Conservation (phyloP, 2,113 vertebrate species). For the Todiramphus chloris region DNA sequence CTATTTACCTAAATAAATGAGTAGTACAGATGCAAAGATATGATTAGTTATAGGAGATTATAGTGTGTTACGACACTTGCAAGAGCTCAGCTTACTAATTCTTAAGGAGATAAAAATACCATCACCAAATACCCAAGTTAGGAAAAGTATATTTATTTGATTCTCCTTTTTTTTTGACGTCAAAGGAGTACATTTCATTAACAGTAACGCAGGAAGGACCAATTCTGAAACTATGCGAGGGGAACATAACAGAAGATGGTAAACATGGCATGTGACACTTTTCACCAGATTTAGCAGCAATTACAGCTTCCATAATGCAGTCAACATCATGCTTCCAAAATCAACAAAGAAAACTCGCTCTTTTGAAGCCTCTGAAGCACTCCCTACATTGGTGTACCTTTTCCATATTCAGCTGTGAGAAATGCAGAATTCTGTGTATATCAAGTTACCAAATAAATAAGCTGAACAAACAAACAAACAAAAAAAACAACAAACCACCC, state of each 20-base stretch:
- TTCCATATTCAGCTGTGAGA: not conserved
- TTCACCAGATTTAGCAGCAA: not conserved
- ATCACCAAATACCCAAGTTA: not conserved
- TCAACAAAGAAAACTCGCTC: not conserved
- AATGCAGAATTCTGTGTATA: not conserved
- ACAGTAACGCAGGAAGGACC: not conserved
- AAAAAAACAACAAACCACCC: not conserved
- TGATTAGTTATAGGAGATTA: not conserved
- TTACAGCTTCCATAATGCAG: not conserved
- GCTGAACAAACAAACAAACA: not conserved
- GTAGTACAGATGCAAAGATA: not conserved
- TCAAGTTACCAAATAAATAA: not conserved
- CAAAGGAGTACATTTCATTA: not conserved
- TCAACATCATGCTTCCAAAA: not conserved
- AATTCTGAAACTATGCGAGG: not conserved
- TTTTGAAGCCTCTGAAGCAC: not conserved
- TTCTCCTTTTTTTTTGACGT: not conserved
- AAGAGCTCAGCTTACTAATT: not conserved
- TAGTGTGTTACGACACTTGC: not conserved
- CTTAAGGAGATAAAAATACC: not conserved
- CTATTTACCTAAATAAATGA: not conserved
- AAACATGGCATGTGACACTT: not conserved
- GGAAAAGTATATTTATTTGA: constrained; percentile 54
- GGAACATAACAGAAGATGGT: not conserved
- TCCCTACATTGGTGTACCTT: not conserved